Base-by-base conservation (phyloP, 2,888 invertebrate genomes). In the Cistogaster globosa region DNA sequence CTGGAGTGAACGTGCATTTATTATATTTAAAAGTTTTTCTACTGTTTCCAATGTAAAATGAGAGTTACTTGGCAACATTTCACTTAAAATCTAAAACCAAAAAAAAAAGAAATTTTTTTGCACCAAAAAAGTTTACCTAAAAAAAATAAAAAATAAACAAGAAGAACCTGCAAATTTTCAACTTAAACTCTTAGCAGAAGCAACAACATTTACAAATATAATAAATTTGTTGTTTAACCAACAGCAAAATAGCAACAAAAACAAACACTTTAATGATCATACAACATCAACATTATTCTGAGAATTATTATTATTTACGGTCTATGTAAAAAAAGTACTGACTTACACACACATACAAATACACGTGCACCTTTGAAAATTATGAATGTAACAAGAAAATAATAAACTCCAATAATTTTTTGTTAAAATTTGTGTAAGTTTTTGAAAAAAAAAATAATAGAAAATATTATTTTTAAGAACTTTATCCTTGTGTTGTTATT, bases 61-160 rank as follows among this genome's bases (percentile, higher is more conserved):
- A 55, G 81, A 86, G 83, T 88, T 89, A 87, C 88, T 88, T 89
- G 88, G 88, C 90, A 90, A 89, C 90, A 90, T 86, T 88, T 89
- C 88, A 75, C 77, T 75, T 81, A 48, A 74, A 85, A 75, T 75
- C 67, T 75, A 65, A 82, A 71, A 48, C 60, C 51, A 57, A 12
- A 77, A 80, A 51, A 62, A 63, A n/a, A n/a, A n/a, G n/a, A 7
- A 0, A 36, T 51, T 32, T 42, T 42, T 42, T 68, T 58, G 12
- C n/a, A 76, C 32, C 38, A 74, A 69, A 32, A n/a, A 77, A 78
- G 62, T 69, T 62, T n/a, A 77, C 69, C 55, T 62, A 74, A 55
- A 75, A 69, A 63, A 5, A 20, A 53, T 9, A n/a, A 20, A n/a
- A n/a, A 20, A 71, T 20, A 53, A 36, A 71, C 14, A 42, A 32